Percentiles rank a stretch among this genome's conserved stretches.
phyloP scores from a whole-genome alignment of 1,140 invertebrate genomes.

The Lucilia sericata region DNA sequence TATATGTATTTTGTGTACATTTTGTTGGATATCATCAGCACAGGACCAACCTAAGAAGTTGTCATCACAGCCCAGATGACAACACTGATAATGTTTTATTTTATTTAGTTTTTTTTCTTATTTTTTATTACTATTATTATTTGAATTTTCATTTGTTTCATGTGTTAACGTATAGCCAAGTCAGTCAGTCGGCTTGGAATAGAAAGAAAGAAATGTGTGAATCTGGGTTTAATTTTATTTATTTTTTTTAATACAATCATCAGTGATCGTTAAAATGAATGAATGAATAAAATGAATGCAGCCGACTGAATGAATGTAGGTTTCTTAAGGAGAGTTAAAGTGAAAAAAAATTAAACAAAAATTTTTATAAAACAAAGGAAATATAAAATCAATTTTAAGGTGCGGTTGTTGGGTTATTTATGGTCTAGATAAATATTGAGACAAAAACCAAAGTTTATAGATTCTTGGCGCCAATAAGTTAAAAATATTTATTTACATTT shows the following conservation, averaged over 20 bases:
- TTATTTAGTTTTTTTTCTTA: neutral
- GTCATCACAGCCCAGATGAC: slow-evolving; percentile 38
- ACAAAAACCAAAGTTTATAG: slow-evolving; percentile 18
- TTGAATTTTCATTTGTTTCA: too few species aligned
- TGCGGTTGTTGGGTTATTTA: slow-evolving; percentile 34
- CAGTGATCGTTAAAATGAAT: slow-evolving; percentile 12
- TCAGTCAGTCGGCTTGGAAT: neutral
- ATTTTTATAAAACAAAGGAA: neutral
- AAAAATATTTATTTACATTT: neutral
- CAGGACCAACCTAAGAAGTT: slow-evolving; percentile 26
- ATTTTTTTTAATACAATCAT: neutral
- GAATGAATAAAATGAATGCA: neutral
- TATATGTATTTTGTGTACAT: too few species aligned
- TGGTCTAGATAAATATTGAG: slow-evolving; percentile 33
- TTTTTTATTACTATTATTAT: too few species aligned
- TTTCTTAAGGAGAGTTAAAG: neutral
- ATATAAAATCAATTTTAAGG: slow-evolving; percentile 39
- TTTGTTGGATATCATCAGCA: neutral
- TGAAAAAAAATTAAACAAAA: neutral
- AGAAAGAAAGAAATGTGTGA: neutral
- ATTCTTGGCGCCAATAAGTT: slow-evolving; percentile 28
- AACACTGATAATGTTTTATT: slow-evolving; percentile 38
- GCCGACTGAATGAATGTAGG: neutral
- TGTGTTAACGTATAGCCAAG: neutral
- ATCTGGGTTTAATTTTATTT: neutral